These are phyloP conservation scores for Teleiodes luculella DNA, from an alignment of 2,888 invertebrate genomes.

Conservation along the genomic window DNA sequence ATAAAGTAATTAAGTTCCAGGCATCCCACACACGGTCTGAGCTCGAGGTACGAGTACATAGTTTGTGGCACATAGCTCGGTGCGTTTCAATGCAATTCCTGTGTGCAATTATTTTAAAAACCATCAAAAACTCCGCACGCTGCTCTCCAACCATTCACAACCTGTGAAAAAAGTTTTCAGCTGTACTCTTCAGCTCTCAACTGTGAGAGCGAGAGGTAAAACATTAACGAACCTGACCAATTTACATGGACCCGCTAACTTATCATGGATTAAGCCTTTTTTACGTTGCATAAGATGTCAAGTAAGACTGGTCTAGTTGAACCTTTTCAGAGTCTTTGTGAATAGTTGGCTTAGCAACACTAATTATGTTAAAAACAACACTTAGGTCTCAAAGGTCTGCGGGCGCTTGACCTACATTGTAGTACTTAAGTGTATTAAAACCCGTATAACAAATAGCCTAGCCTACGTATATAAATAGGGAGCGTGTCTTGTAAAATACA, in stretches of 20 bases:
- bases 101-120: slow-evolving; percentile 5
- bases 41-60: too few relatives aligned
- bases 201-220: slow-evolving; percentile 11
- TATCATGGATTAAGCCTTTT: background rate
- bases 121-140: slow-evolving; percentile 3
- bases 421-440: too few relatives aligned
- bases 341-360: slow-evolving; percentile 20
- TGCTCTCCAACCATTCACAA: slow-evolving; percentile 2
- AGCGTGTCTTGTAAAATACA: too few relatives aligned
- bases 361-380: slow-evolving; percentile 26
- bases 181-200: slow-evolving; percentile 10
- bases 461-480: too few relatives aligned
- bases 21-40: too few relatives aligned
- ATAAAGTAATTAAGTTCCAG: background rate
- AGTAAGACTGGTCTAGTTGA: slow-evolving; percentile 1
- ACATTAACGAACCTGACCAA: slow-evolving; percentile 11
- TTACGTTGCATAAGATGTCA: background rate
- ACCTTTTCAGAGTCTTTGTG: slow-evolving; percentile 20
- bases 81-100: background rate
- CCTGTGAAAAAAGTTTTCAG: slow-evolving; percentile 10
- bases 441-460: too few relatives aligned
- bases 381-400: slow-evolving; percentile 13
- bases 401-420: slow-evolving; percentile 9
- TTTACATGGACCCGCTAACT: background rate
- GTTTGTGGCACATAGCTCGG: background rate